Conservation (phyloP, 2,113 vertebrate genomes). For the Lates calcarifer region DNA sequence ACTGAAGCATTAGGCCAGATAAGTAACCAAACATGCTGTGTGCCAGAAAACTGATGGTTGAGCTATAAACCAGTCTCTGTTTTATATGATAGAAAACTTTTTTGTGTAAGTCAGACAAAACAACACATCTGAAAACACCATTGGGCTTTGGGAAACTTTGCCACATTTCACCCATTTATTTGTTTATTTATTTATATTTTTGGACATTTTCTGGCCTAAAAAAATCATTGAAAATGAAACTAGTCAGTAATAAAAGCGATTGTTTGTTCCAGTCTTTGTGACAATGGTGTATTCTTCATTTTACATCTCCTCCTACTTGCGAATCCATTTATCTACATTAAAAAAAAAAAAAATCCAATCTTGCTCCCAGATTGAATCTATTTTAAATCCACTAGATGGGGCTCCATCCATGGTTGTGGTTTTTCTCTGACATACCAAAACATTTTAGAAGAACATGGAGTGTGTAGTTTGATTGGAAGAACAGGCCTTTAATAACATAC, state of each 20-base stretch:
- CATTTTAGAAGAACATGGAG: background rate
- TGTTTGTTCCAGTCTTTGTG: too few species aligned
- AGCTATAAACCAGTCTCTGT: background rate
- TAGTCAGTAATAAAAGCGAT: too few species aligned
- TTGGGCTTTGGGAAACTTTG: background rate
- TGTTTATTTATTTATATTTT: too few species aligned
- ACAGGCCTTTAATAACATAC: constrained; percentile 34
- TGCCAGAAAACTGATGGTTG: background rate
- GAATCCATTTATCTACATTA: too few species aligned
- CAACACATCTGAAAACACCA: background rate
- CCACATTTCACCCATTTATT: too few species aligned
- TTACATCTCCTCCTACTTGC: too few species aligned
- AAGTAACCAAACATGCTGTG: background rate
- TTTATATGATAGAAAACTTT: background rate
- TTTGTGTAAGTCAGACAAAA: too few species aligned
- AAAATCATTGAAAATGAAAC: too few species aligned
- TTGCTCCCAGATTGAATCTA: background rate
- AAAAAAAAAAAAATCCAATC: background rate
- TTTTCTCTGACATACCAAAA: background rate
- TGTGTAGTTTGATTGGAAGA: constrained; percentile 2
- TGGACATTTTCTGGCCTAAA: too few species aligned
- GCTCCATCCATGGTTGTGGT: constrained; percentile 32
- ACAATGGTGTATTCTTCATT: too few species aligned
- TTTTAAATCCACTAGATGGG: constrained; percentile 65
- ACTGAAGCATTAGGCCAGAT: background rate